phyloP scores from a whole-genome alignment of 2,113 vertebrate genomes.

The Labeo catla region DNA sequence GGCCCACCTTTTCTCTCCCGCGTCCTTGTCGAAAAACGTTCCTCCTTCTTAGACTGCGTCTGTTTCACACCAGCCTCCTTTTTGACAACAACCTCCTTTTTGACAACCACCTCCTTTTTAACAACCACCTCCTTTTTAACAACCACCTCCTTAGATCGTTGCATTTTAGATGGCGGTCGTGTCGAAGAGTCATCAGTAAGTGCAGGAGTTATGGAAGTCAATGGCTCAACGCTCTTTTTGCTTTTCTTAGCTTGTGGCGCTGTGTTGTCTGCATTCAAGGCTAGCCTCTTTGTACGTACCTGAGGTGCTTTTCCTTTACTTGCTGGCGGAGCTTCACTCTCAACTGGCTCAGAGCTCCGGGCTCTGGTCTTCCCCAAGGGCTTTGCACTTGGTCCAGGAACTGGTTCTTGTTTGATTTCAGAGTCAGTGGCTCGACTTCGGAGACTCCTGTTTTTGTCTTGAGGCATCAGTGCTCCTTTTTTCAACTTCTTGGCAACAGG shows the following conservation, averaged over 20 bases:
- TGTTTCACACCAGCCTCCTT: constrained; percentile 78
- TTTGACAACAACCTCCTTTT: constrained; percentile 76
- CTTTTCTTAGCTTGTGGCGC: constrained; percentile 78
- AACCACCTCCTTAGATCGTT: constrained; percentile 83
- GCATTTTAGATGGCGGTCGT: constrained; percentile 75
- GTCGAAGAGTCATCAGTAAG: constrained; percentile 57
- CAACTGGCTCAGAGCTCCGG: constrained; percentile 80
- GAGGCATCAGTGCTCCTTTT: constrained; percentile 68
- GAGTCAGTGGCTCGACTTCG: constrained; percentile 81
- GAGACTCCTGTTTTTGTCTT: constrained; percentile 77
- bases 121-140: constrained; percentile 64
- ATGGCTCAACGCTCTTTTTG: constrained; percentile 82
- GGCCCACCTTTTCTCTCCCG: constrained; percentile 89
- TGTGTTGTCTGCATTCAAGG: constrained; percentile 65
- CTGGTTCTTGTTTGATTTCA: constrained; percentile 81
- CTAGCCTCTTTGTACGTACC: constrained; percentile 78
- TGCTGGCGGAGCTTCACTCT: constrained; percentile 69
- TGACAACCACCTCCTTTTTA: constrained; percentile 82
- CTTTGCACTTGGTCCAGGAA: constrained; percentile 62
- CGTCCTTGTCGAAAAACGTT: constrained; percentile 82
- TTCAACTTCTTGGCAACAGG: constrained; percentile 81
- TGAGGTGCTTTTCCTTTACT: constrained; percentile 76
- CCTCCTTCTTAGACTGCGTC: constrained; percentile 79
- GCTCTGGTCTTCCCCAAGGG: constrained; percentile 88
- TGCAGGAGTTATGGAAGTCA: constrained; percentile 52